Evolutionary conservation across 2,888 invertebrate genomes (phyloP).

Genomic region (Tinea semifulvella): DNA sequence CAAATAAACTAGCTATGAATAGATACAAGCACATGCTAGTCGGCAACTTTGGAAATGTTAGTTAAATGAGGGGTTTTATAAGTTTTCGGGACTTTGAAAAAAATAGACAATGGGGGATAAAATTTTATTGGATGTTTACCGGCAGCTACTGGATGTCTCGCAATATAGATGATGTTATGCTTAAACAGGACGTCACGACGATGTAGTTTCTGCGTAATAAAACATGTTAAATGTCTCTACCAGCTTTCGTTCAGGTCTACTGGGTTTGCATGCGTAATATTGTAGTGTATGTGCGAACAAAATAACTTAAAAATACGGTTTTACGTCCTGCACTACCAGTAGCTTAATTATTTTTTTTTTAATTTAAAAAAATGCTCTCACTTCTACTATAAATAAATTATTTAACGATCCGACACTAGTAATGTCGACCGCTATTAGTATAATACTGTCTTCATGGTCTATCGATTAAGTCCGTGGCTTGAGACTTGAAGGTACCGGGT

Average conservation of each 20-base stretch:
- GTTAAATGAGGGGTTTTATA: constrained; percentile 22
- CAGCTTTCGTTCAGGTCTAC: constrained; percentile 43
- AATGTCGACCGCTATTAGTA: too few species aligned
- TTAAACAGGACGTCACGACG: constrained; percentile 43
- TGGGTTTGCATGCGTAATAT: constrained; percentile 45
- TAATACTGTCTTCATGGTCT: too few species aligned
- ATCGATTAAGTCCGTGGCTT: too few species aligned
- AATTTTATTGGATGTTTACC: constrained; percentile 50
- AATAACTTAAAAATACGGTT: background rate
- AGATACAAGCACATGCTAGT: constrained; percentile 46
- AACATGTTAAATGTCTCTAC: constrained; percentile 19
- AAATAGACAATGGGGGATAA: constrained; percentile 50
- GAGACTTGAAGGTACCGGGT: too few species aligned
- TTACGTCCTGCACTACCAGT: too few species aligned
- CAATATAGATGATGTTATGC: constrained; percentile 21
- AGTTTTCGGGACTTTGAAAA: constrained; percentile 17
- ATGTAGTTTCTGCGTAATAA: constrained; percentile 33
- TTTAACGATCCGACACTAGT: too few species aligned
- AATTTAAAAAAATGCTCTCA: too few species aligned
- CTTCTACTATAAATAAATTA: too few species aligned
- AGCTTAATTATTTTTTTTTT: too few species aligned
- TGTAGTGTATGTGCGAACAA: constrained; percentile 3
- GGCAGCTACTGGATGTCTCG: constrained; percentile 43
- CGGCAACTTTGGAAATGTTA: constrained; percentile 23
- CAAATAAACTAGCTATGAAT: constrained; percentile 55